phyloP scores from a whole-genome alignment of 2,888 invertebrate genomes.

The Netelia inedita region DNA sequence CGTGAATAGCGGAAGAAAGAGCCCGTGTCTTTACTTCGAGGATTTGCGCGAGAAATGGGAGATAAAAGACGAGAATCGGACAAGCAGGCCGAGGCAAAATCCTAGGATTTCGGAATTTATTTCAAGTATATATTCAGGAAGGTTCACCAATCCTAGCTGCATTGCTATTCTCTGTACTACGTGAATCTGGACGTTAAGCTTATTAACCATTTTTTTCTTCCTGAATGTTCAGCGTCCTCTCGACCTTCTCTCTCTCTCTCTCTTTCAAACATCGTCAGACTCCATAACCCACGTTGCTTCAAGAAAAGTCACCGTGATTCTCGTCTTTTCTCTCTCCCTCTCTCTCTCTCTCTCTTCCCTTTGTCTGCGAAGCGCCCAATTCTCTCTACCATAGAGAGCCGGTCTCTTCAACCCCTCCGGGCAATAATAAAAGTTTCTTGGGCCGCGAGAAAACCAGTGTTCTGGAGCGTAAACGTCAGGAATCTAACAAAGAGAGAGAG shows the following conservation, averaged over 20 bases:
- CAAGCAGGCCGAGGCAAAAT: conserved; percentile 15
- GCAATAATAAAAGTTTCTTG: conserved; percentile 79
- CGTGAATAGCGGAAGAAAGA: background rate
- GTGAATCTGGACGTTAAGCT: conserved; percentile 59
- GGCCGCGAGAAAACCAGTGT: conserved; percentile 71
- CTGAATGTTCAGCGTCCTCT: background rate
- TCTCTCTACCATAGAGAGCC: conserved; percentile 3
- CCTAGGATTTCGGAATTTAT: conserved; percentile 39
- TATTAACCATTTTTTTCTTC: conserved; percentile 60
- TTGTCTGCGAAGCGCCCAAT: conserved; percentile 47
- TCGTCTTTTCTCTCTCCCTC: conserved; percentile 16
- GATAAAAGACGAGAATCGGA: conserved; percentile 33
- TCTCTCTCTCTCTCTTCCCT: conserved; percentile 19
- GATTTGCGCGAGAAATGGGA: conserved; percentile 34
- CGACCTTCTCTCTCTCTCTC: background rate
- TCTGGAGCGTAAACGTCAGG: conserved; percentile 58
- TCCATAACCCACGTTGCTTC: conserved; percentile 29
- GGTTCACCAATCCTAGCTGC: conserved; percentile 18
- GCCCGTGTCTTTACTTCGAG: conserved; percentile 37
- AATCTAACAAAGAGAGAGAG: conserved; percentile 38
- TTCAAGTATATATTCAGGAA: conserved; percentile 48
- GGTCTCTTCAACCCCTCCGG: conserved; percentile 67
- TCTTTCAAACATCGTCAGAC: background rate
- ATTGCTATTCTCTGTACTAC: conserved; percentile 1
- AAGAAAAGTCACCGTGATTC: conserved; percentile 51